These are phyloP conservation scores for Leptopilina myrica DNA, from an alignment of 2,888 invertebrate genomes.

Conservation along the genomic window DNA sequence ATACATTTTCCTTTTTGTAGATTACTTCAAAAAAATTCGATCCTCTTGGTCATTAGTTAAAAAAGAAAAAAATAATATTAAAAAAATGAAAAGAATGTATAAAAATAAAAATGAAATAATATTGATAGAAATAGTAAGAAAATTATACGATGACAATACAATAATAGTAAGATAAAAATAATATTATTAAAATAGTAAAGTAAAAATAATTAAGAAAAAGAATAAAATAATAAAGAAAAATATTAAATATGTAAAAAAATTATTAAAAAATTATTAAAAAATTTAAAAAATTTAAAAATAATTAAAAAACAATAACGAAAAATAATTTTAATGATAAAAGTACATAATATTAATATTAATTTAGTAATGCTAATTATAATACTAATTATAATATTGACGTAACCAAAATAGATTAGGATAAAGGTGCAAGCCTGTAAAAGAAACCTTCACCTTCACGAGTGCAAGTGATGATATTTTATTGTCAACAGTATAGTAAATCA, in stretches of 20 bases:
- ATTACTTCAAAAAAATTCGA: background rate
- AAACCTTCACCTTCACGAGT: conserved; percentile 73
- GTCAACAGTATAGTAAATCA: conserved; percentile 70
- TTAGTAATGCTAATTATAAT: background rate
- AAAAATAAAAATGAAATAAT: no score
- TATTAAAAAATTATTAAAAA: no score
- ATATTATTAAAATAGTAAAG: background rate
- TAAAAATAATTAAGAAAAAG: no score
- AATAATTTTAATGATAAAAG: no score
- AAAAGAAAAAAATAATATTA: background rate
- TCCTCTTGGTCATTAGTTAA: background rate
- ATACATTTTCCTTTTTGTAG: background rate
- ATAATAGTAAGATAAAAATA: background rate
- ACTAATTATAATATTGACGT: background rate
- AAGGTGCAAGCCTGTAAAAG: conserved; percentile 72
- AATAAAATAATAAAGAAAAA: no score
- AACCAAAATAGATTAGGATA: conserved; percentile 56
- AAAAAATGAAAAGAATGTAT: no score
- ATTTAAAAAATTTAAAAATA: no score
- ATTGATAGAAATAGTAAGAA: no score
- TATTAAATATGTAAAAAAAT: no score
- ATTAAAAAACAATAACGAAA: no score
- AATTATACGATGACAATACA: no score
- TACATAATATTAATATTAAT: background rate
- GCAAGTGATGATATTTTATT: conserved; percentile 70